Base-by-base conservation (phyloP, 2,113 vertebrate species). In the Euleptes europaea region DNA sequence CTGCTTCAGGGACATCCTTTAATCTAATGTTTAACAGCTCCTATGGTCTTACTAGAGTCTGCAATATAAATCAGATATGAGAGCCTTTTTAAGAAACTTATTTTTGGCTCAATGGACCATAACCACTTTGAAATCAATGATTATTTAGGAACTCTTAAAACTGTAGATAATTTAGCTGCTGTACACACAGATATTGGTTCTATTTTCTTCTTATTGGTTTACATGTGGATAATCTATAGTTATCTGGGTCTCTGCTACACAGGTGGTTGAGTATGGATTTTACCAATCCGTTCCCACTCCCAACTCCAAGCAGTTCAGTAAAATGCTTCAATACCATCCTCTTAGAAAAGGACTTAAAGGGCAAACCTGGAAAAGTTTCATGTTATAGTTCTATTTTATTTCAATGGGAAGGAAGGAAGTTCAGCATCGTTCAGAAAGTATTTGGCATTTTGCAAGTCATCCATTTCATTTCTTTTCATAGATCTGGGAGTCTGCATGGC, bases 91-190 rank as follows among this genome's bases (percentile, higher is more conserved):
- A 83, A 93, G 90, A 74, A 88, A 90, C 92, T 93, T 91, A 88
- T 89, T 93, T 95, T 94, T 94, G 91, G 90, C 88, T 94, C 91
- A 94, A 92, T 95, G 88, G 92, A 85, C 93, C 92, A 87, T 94
- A 92, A 93, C 92, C 82, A 82, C 84, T 93, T 90, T 90, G 84
- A 92, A 94, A 94, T 94, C 94, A 87, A 94, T 94, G 92, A 51
- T 92, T 94, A 93, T 94, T 94, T 94, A 94, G 89, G 89, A 90
- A 94, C 94, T 94, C 89, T 89, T 91, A 93, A 94, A 94, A 72
- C 76, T 17, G 85, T 91, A 74, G 67, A 17, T 88, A 85, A 82
- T 42, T 84, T 84, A 35, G 80, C 82, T 73, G 78, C 91, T 73
- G 40, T 81, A 63, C 80, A 69, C 82, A 78, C 84, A n/a, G 70